Evolutionary conservation across 2,888 invertebrate species (phyloP).

Genomic region (Himalopsyche anomala): DNA sequence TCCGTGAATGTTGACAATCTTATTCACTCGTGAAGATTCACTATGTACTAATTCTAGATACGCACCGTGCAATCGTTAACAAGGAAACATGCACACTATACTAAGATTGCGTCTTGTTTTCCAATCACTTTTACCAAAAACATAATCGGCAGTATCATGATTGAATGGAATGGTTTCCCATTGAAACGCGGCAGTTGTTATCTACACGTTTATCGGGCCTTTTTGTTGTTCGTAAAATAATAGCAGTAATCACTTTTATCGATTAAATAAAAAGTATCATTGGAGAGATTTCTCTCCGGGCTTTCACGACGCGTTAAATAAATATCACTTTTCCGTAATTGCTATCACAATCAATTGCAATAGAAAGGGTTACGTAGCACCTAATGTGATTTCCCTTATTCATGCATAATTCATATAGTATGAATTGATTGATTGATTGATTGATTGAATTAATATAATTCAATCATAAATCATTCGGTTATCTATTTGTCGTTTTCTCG

Average conservation of each 20-base stretch:
- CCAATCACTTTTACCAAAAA: neutral
- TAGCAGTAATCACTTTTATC: neutral
- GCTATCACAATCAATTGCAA: neutral
- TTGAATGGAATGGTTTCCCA: neutral
- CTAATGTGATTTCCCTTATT: neutral
- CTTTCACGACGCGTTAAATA: neutral
- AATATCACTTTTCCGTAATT: neutral
- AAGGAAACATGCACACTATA: neutral
- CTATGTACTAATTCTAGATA: too few relatives aligned
- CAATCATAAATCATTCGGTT: too few relatives aligned
- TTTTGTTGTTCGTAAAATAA: slow-evolving; percentile 3
- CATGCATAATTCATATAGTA: too few relatives aligned
- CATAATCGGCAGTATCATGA: neutral
- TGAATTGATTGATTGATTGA: too few relatives aligned
- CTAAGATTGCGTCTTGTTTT: neutral
- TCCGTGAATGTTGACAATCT: neutral
- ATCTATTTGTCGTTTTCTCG: too few relatives aligned
- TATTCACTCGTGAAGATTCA: neutral
- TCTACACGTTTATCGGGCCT: neutral
- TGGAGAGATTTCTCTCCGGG: neutral
- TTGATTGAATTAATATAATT: too few relatives aligned
- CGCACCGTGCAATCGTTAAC: neutral
- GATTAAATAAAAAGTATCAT: neutral
- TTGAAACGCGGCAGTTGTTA: neutral
- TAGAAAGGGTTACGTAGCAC: neutral